Percentiles rank a stretch among this genome's conserved stretches.
Conservation (phyloP, 2,888 invertebrate genomes). For the Clitarchus hookeri region DNA sequence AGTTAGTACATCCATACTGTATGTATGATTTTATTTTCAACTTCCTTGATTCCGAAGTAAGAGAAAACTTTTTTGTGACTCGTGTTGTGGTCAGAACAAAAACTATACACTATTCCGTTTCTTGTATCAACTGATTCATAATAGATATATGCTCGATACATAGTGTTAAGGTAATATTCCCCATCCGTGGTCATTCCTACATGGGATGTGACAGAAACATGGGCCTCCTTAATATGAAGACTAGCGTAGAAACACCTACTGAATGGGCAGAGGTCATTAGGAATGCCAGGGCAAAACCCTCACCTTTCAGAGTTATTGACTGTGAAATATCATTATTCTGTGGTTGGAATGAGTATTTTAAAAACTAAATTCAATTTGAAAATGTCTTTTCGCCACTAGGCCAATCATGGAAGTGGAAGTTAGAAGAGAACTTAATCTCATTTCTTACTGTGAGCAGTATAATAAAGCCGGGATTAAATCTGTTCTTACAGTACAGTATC, state of each 20-base stretch:
- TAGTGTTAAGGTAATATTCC: background rate
- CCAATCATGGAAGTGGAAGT: background rate
- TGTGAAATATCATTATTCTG: background rate
- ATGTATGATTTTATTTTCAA: too few species aligned
- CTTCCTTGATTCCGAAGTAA: too few species aligned
- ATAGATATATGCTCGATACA: too few species aligned
- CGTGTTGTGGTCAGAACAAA: too few species aligned
- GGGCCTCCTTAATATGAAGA: background rate
- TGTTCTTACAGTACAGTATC: too few species aligned
- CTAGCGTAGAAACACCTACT: background rate
- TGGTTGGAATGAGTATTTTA: background rate
- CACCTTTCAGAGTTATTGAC: background rate
- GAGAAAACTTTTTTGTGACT: too few species aligned
- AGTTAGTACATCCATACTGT: too few species aligned
- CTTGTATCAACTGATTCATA: too few species aligned
- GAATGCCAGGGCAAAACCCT: background rate
- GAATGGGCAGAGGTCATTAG: background rate
- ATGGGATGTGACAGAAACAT: background rate
- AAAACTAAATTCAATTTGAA: background rate
- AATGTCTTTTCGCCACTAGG: background rate
- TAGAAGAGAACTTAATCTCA: background rate
- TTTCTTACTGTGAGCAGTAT: too few species aligned
- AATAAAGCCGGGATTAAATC: too few species aligned
- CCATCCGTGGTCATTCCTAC: slow-evolving; percentile 2
- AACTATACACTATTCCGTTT: too few species aligned